Evolutionary conservation across 1,140 invertebrate species (phyloP).

Genomic region (Pogonomyrmex barbatus): DNA sequence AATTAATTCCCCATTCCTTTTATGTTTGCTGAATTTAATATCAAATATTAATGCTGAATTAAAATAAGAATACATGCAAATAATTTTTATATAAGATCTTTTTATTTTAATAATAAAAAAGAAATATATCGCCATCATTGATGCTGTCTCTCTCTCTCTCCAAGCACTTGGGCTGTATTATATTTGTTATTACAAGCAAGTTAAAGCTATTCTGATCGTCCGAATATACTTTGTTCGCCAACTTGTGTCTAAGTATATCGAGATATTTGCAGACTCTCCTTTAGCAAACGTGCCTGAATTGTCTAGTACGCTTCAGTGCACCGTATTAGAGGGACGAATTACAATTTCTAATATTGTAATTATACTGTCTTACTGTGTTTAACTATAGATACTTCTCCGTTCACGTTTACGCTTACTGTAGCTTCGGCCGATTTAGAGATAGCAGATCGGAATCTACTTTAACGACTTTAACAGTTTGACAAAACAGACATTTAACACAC

Average conservation of each 20-base stretch:
- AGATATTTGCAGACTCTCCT: slow-evolving; percentile 19
- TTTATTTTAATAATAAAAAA: neutral
- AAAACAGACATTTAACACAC: neutral
- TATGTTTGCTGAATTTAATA: neutral
- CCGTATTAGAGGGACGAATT: neutral
- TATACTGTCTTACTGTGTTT: slow-evolving; percentile 12
- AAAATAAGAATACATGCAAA: neutral
- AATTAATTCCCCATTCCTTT: neutral
- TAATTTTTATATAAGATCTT: neutral
- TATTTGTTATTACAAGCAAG: slow-evolving; percentile 18
- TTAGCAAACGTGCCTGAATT: slow-evolving; percentile 13
- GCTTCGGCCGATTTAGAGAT: slow-evolving; percentile 15
- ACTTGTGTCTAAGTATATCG: neutral
- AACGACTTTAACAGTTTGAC: slow-evolving; percentile 2
- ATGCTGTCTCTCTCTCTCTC: neutral
- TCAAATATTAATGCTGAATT: neutral
- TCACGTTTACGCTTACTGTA: neutral
- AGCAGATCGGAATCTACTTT: neutral
- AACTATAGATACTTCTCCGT: neutral
- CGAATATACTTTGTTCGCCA: neutral
- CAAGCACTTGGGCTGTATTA: slow-evolving; percentile 23
- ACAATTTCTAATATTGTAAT: slow-evolving; percentile 29
- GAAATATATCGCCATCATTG: slow-evolving; percentile 2
- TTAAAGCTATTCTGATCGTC: neutral
- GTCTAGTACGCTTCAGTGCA: neutral